These are phyloP conservation scores for Lophius americanus DNA, from an alignment of 2,797 vertebrate genomes.

Conservation along the genomic window DNA sequence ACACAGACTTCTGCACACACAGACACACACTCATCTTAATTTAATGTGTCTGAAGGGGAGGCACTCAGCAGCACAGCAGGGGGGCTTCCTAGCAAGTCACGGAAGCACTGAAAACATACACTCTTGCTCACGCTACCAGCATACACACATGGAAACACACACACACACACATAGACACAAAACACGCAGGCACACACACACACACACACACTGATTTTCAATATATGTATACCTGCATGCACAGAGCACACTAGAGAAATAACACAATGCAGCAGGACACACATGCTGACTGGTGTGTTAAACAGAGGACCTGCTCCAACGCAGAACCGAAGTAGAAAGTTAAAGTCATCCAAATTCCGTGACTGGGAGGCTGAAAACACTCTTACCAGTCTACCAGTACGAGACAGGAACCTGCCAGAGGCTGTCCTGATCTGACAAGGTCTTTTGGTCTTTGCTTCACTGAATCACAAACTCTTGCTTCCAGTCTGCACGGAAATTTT, in stretches of 20 bases:
- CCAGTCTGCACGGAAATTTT: conserved; percentile 22
- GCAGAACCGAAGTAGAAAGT: conserved; percentile 18
- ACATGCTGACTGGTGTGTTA: conserved; percentile 16
- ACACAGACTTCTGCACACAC: conserved; percentile 12
- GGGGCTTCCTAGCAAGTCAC: conserved; percentile 81
- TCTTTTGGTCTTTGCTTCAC: conserved; percentile 50
- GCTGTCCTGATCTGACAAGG: conserved; percentile 62
- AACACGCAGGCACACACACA: not conserved
- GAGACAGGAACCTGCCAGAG: conserved; percentile 51
- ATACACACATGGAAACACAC: conserved; percentile 35
- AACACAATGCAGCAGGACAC: conserved; percentile 5
- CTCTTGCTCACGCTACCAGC: conserved; percentile 70
- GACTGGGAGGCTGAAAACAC: conserved; percentile 54
- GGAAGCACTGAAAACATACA: conserved; percentile 78
- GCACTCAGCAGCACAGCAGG: conserved; percentile 81
- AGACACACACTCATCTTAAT: conserved; percentile 78
- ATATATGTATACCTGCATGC: conserved; percentile 24
- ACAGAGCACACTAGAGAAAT: conserved; percentile 22
- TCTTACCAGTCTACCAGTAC: conserved; percentile 42
- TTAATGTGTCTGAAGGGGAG: conserved; percentile 82
- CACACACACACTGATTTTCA: not conserved
- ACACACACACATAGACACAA: conserved; percentile 30
- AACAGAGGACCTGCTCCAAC: conserved; percentile 14
- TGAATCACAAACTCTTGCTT: conserved; percentile 41
- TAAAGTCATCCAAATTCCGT: conserved; percentile 47